A percentile compares a stretch with the other conserved stretches of the same genome.
These are phyloP conservation scores for Arion vulgaris DNA, from an alignment of 1,140 invertebrate species.

Conservation along the genomic window DNA sequence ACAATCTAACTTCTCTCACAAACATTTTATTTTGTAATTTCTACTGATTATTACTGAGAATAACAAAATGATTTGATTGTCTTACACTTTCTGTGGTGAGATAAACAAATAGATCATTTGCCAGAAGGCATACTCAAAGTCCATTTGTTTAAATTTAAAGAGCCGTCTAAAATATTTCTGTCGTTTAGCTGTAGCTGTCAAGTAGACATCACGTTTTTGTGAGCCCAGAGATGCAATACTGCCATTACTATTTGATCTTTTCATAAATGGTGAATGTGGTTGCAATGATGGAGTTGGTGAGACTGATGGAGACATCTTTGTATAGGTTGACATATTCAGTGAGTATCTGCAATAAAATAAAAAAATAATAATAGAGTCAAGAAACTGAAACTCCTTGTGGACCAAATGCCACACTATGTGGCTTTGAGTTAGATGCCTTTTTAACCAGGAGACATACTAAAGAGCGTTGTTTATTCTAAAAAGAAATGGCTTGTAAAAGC, in stretches of 20 bases:
- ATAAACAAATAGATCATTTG: constrained; percentile 98
- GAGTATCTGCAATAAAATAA: background rate
- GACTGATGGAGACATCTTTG: constrained; percentile 56
- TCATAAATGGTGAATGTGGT: constrained; percentile 47
- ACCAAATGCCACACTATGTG: too few species aligned
- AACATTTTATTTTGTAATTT: too few species aligned
- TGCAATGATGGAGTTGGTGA: constrained; percentile 57
- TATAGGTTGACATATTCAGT: constrained; percentile 49
- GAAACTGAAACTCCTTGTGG: too few species aligned
- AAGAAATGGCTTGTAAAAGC: too few species aligned
- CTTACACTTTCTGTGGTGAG: constrained; percentile 94
- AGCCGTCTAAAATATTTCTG: constrained; percentile 93
- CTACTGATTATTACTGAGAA: too few species aligned
- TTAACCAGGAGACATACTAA: too few species aligned
- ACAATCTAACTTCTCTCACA: too few species aligned
- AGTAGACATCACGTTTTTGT: constrained; percentile 50
- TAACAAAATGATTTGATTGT: constrained; percentile 9
- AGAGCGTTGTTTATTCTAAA: too few species aligned
- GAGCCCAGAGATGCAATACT: constrained; percentile 24
- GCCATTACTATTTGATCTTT: constrained; percentile 42
- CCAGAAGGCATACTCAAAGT: constrained; percentile 99
- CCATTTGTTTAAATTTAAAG: constrained; percentile 96
- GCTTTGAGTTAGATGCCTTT: too few species aligned
- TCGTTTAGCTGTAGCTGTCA: constrained; percentile 86
- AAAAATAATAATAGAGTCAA: too few species aligned